Conservation (phyloP, 2,888 invertebrate genomes). For the Ornithoptera priamus region DNA sequence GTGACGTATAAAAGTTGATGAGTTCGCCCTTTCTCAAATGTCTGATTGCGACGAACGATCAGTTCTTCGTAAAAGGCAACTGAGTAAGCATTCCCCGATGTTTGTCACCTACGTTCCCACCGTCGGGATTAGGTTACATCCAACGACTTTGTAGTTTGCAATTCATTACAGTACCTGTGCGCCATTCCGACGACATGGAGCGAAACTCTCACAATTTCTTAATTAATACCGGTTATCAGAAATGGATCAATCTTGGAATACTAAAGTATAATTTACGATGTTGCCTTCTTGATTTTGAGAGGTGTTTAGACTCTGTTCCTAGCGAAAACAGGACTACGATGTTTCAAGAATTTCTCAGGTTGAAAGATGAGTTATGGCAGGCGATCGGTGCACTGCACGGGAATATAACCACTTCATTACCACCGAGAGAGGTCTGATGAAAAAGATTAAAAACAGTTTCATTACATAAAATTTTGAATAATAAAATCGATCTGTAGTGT, state of each 20-base stretch:
- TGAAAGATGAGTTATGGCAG: constrained; percentile 62
- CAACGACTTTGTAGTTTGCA: neutral
- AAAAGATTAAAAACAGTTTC: neutral
- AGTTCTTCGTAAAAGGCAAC: constrained; percentile 53
- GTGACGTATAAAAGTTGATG: neutral
- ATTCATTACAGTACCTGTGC: neutral
- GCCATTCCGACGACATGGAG: constrained; percentile 37
- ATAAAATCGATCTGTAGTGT: neutral
- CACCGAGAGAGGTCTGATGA: constrained; percentile 39
- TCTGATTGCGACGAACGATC: constrained; percentile 58
- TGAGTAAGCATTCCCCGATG: constrained; percentile 45
- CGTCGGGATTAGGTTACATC: neutral
- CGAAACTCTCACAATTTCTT: constrained; percentile 40
- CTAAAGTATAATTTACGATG: constrained; percentile 54
- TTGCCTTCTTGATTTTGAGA: constrained; percentile 50
- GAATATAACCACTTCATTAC: constrained; percentile 42
- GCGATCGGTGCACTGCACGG: constrained; percentile 62
- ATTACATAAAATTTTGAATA: neutral
- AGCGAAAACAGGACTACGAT: constrained; percentile 42
- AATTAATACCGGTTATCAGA: constrained; percentile 43
- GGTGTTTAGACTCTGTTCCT: constrained; percentile 43
- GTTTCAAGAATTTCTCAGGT: constrained; percentile 46
- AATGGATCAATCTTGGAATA: constrained; percentile 60
- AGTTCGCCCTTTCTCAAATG: constrained; percentile 48
- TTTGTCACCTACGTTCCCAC: constrained; percentile 11